A percentile compares a stretch with the other conserved stretches of the same genome.
These are phyloP conservation scores for Gallinago paraguaiae DNA, from an alignment of 2,113 vertebrate genomes.

Conservation along the genomic window DNA sequence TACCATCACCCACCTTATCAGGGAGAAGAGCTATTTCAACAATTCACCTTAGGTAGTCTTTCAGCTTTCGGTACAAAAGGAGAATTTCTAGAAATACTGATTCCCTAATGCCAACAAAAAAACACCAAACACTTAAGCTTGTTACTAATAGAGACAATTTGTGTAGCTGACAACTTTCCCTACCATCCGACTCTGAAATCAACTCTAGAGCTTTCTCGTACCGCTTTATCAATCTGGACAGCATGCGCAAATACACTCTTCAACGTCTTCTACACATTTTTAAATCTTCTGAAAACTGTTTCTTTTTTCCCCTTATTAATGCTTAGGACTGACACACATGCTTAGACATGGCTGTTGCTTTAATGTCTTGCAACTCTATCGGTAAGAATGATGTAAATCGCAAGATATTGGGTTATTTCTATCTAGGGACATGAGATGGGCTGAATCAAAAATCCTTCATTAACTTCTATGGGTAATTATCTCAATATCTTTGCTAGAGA, in stretches of 20 bases:
- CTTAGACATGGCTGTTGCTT: neutral
- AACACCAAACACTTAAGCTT: neutral
- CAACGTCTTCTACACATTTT: neutral
- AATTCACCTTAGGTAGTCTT: neutral
- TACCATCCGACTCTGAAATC: neutral
- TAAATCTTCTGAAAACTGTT: neutral
- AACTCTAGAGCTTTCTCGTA: neutral
- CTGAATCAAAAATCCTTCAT: neutral
- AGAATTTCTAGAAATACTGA: neutral
- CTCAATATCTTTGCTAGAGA: neutral
- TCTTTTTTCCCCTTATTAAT: neutral
- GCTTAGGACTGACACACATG: neutral
- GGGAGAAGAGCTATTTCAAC: neutral
- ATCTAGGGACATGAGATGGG: neutral
- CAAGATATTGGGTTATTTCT: neutral
- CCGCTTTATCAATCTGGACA: neutral
- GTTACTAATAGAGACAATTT: neutral
- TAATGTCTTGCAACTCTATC: neutral
- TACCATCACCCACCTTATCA: neutral
- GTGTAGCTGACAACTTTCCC: neutral
- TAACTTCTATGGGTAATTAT: slow-evolving; percentile 30
- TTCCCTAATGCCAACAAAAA: neutral
- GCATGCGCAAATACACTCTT: neutral
- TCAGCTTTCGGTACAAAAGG: neutral
- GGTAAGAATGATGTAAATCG: neutral